A percentile compares a stretch with the other conserved stretches of the same genome.
These are phyloP conservation scores for Corythaeola cristata DNA, from an alignment of 2,113 vertebrate genomes.

Conservation along the genomic window DNA sequence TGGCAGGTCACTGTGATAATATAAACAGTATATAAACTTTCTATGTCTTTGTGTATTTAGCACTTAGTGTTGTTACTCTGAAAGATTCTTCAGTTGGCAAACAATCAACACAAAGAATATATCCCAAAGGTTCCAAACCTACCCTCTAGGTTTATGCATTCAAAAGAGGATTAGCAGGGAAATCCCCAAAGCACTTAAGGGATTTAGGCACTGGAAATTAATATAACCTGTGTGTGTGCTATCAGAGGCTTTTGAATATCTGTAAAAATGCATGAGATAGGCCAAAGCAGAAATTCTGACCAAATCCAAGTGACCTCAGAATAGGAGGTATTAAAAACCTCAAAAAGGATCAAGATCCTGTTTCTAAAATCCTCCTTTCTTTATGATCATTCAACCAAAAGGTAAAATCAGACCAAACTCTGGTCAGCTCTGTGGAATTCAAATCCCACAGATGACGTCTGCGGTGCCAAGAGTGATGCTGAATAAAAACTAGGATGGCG, in stretches of 20 bases:
- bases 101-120: constrained; percentile 22
- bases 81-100: constrained; percentile 24
- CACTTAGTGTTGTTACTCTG: background rate
- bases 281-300: constrained; percentile 5
- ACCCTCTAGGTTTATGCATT: constrained; percentile 6
- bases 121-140: constrained; percentile 29
- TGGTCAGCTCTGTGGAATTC: background rate
- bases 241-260: constrained; percentile 28
- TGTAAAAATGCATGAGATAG: background rate
- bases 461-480: background rate
- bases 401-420: background rate
- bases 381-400: background rate
- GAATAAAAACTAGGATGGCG: background rate
- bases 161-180: constrained; percentile 42
- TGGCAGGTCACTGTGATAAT: background rate
- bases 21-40: background rate
- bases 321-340: background rate
- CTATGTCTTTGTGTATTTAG: background rate
- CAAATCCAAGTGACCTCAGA: constrained; percentile 3
- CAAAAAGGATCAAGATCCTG: background rate
- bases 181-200: constrained; percentile 21
- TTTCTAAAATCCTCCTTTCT: background rate
- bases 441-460: background rate
- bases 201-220: constrained; percentile 47
- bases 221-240: constrained; percentile 15